These are phyloP conservation scores for Cephus spinipes DNA, from an alignment of 2,888 invertebrate species.

Conservation along the genomic window DNA sequence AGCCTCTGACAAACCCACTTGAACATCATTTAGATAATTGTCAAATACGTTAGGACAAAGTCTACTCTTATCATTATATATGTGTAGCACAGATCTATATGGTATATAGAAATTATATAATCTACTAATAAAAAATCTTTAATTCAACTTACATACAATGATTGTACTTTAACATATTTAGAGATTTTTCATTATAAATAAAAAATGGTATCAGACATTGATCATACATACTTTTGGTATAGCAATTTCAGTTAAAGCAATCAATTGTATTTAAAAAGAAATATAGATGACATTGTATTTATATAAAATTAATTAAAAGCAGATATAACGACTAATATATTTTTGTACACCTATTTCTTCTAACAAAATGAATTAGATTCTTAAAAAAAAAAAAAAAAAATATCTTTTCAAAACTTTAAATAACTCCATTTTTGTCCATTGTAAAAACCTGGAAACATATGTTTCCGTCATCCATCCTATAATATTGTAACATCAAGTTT, in stretches of 20 bases:
- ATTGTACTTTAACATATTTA: not conserved
- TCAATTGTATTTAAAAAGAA: not conserved
- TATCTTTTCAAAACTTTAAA: not conserved
- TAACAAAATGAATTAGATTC: not conserved
- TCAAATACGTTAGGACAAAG: too few relatives aligned
- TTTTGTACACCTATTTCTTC: not conserved
- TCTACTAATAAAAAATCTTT: not conserved
- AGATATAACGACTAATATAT: not conserved
- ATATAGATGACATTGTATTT: not conserved
- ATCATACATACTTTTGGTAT: not conserved
- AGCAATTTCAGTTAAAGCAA: not conserved
- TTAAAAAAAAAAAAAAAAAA: not conserved
- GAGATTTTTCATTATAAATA: not conserved
- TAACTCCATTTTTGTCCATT: not conserved
- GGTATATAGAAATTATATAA: not conserved
- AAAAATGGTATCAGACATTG: not conserved
- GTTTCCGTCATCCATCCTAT: not conserved
- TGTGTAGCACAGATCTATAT: not conserved
- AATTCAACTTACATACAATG: not conserved
- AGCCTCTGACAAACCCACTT: not conserved
- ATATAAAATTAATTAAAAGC: not conserved
- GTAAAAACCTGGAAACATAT: not conserved
- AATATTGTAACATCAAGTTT: not conserved
- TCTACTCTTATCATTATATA: too few relatives aligned
- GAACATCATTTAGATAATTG: not conserved